Evolutionary conservation across 37 sponge, comb jelly and placozoan species (phyloP), one percentile per base, ranked within the genome.

Genomic region (Ephydatia muelleri): DNA sequence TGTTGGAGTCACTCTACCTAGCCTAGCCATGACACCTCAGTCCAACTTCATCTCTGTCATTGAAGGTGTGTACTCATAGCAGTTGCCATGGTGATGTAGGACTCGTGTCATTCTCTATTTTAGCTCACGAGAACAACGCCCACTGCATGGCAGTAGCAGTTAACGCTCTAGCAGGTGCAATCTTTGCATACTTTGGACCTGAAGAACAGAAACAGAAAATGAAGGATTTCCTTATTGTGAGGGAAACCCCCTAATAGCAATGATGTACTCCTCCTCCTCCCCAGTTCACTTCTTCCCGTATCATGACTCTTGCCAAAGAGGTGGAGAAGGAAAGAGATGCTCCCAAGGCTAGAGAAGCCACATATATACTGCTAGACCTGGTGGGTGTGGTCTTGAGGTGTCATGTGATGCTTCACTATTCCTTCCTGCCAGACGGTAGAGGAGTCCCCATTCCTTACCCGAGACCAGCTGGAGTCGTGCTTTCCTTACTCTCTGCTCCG

Each of bases 401-500:
- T 67, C 27, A 33, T 21, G 38, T 32, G 25, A 76, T 22, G 13
- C 3, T 43, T 69, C 34, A 30, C 32, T 76, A 6, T 75, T 21
- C 5, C 31, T 33, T 22, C 21, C 47, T 82, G 34, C 1, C 71
- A 93, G 91, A 70, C 84, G 79, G 97, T 98, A 3, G 71, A 93
- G 68, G 91, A 92, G 70, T 92, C 93, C 31, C 92, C 91, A 68
- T 98, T 91, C 82, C 71, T 98, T 37, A 94, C 96, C 12, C 40
- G 83, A 40, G 98, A 98, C 68, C 82, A 89, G 83, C 78, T 97
- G 68, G 98, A 97, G 81, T 82, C 84, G 11, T 95, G 93, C 65
- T 95, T 97, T 72, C 98, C 98, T 1, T 97, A 94, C 78, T 88
- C 95, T 68, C 87, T 97, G 12, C 87, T 97, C 32, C 76, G 98